These are phyloP conservation scores for Pterois miles DNA, from an alignment of 2,797 vertebrate species.

Conservation along the genomic window DNA sequence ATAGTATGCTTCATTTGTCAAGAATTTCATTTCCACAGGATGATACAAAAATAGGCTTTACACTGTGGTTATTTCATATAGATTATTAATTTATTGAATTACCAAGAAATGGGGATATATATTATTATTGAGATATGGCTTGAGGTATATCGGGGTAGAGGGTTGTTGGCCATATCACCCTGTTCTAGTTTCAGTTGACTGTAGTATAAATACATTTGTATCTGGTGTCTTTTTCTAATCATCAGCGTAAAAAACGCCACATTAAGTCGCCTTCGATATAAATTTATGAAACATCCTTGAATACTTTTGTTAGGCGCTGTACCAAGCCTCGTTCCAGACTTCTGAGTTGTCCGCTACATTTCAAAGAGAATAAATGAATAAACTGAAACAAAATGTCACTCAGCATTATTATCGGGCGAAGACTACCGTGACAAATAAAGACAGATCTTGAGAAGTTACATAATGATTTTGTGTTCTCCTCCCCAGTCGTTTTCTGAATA, in stretches of 20 bases:
- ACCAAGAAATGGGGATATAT: too few relatives aligned
- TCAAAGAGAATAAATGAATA: not conserved
- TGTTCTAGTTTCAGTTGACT: too few relatives aligned
- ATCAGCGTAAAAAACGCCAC: not conserved
- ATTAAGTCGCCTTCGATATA: not conserved
- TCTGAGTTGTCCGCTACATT: not conserved
- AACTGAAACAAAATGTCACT: not conserved
- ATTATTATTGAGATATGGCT: too few relatives aligned
- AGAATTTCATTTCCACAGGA: too few relatives aligned
- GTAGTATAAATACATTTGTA: not conserved
- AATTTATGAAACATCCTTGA: not conserved
- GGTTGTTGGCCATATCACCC: too few relatives aligned
- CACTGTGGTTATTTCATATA: too few relatives aligned
- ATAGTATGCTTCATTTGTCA: too few relatives aligned
- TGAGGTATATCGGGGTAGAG: too few relatives aligned
- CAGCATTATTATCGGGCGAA: too few relatives aligned
- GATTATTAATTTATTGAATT: too few relatives aligned
- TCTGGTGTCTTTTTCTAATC: not conserved
- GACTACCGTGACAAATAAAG: too few relatives aligned
- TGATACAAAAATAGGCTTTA: too few relatives aligned
- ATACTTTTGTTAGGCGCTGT: not conserved
- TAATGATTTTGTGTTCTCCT: slow-evolving; percentile 6
- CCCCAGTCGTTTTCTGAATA: not conserved
- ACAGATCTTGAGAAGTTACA: slow-evolving; percentile 2
- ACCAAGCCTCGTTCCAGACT: not conserved